Base-by-base conservation (phyloP, 2,797 vertebrate genomes). In the Halcyon leucocephala region DNA sequence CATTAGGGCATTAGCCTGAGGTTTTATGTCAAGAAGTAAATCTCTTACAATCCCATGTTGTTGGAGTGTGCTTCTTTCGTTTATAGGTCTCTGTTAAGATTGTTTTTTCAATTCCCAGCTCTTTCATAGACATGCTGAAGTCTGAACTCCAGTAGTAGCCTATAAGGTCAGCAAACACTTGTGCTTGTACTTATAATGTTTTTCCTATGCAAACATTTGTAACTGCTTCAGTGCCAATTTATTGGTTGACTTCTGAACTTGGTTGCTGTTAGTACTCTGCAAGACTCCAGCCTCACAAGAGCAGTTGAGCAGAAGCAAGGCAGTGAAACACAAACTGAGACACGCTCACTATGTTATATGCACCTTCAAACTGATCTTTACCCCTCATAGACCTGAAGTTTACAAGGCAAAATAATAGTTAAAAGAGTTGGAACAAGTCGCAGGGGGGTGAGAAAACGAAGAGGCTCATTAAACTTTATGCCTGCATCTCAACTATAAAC, bases 401-500 rank as follows among this genome's bases (percentile, higher is more conserved):
- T 92, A 92, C 61, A 52, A 91, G 92, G 86, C 78, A 74, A 85
- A 92, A 69, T 29, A 78, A 78, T 28, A 87, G 74, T 82, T 96
- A 74, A 91, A 89, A 69, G 33, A 64, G 29, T 49, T 71, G 42
- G 55, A 93, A 79, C 48, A 70, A 77, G 85, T 86, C n/a, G 1
- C 80, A 91, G 48, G 61, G 52, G 70, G 60, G 64, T 80, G 86
- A 72, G 70, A 87, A 89, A 93, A 70, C 51, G 58, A 82, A 94
- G 91, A 71, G 48, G 49, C 71, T 96, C 71, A 29, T 94, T 95
- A 95, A 94, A 90, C 88, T 94, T 94, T 84, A 89, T 83, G 67
- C 73, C 67, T 84, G 55, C 57, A 29, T 92, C 78, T 92, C 60
- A 85, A 29, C 65, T 65, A 61, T 85, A 93, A 95, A 95, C 83